Conservation (phyloP, 2,113 vertebrate species). For the Haliaeetus leucogaster region DNA sequence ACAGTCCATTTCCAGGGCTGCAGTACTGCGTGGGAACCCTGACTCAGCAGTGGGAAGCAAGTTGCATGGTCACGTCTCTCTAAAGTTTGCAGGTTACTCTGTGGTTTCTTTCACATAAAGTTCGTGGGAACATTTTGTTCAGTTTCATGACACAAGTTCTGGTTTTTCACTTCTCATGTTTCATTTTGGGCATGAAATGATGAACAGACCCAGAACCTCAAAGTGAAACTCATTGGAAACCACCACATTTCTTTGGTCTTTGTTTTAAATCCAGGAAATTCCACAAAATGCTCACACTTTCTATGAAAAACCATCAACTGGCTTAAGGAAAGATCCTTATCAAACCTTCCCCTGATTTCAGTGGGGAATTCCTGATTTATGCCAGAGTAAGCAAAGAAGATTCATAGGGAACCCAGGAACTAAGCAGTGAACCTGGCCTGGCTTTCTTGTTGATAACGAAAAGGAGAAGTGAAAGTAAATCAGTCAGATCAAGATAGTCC, state of each 20-base stretch:
- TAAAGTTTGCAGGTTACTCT: conserved; percentile 17
- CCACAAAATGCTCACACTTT: conserved; percentile 38
- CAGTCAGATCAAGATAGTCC: not conserved
- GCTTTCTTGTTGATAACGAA: not conserved
- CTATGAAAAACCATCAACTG: conserved; percentile 19
- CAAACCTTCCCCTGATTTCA: conserved; percentile 2
- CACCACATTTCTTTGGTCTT: conserved; percentile 38
- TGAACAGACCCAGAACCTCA: conserved; percentile 51
- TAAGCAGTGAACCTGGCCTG: not conserved
- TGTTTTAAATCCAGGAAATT: conserved; percentile 52
- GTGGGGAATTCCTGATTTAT: not conserved
- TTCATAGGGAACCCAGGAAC: not conserved
- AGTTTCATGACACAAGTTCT: conserved; percentile 22
- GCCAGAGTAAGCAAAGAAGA: not conserved
- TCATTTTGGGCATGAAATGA: conserved; percentile 45
- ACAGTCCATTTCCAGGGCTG: not conserved
- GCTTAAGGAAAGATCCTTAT: conserved; percentile 31
- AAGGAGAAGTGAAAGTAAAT: not conserved
- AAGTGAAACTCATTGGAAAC: conserved; percentile 39
- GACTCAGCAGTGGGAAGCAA: not conserved
- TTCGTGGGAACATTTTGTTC: conserved; percentile 40
- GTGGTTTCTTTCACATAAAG: not conserved
- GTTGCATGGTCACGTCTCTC: not conserved
- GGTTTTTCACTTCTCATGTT: conserved; percentile 22
- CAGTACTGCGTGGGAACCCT: not conserved